Evolutionary conservation across 2,797 vertebrate genomes (phyloP).

Genomic region (Esox lucius): DNA sequence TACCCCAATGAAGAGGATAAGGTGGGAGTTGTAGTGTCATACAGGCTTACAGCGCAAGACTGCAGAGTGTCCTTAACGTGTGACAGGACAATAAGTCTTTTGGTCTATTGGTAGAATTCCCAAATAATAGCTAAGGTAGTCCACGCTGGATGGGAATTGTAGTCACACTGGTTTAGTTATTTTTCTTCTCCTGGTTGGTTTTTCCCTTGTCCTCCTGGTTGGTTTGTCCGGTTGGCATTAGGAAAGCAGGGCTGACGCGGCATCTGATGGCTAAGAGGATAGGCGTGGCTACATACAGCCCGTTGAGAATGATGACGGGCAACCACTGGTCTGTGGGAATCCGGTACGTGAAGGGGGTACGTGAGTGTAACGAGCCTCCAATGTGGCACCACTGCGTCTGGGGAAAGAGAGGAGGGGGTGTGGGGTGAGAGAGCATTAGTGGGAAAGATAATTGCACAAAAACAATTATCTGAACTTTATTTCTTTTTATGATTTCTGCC

Average conservation of each 20-base stretch:
- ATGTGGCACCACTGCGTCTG: slow-evolving; percentile 93
- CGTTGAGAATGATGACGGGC: slow-evolving; percentile 78
- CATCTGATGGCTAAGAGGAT: slow-evolving; percentile 84
- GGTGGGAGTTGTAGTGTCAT: too few relatives aligned
- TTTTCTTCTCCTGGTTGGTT: slow-evolving; percentile 70
- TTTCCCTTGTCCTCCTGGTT: slow-evolving; percentile 41
- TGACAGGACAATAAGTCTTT: background rate
- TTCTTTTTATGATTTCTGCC: too few relatives aligned
- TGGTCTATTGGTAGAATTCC: background rate
- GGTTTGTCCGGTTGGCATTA: slow-evolving; percentile 61
- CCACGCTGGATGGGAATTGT: background rate
- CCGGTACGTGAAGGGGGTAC: slow-evolving; percentile 91
- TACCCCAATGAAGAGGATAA: background rate
- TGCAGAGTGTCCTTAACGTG: too few relatives aligned
- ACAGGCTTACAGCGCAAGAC: too few relatives aligned
- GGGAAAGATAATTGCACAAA: too few relatives aligned
- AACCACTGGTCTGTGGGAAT: slow-evolving; percentile 82
- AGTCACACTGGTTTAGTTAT: slow-evolving; percentile 57
- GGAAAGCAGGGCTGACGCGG: slow-evolving; percentile 75
- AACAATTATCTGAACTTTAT: too few relatives aligned
- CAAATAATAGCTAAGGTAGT: background rate
- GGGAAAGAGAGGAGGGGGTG: background rate
- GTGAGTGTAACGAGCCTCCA: slow-evolving; percentile 85
- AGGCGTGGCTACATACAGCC: slow-evolving; percentile 71
- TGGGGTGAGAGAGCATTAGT: background rate